Base-by-base conservation (phyloP, 92 coral and sea anemone genomes). In the Palythoa caribaeorum region DNA sequence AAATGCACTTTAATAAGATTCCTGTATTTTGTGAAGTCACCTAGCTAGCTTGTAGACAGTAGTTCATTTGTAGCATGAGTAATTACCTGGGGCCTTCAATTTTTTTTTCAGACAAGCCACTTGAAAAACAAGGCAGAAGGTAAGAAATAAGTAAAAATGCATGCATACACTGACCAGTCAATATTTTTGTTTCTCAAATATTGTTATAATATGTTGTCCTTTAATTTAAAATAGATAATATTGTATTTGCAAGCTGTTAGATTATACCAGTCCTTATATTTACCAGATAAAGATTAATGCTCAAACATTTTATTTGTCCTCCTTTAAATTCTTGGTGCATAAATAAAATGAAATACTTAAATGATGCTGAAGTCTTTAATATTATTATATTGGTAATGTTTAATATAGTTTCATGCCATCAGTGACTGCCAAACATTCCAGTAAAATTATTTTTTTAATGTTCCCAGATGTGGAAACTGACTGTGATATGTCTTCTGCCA, bases 381-480 rank as follows among this genome's bases (percentile, higher is more conserved):
- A 66, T 28, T 28, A 28, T 28, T 21, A 66, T 66, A 66, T 36
- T 21, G 38, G 72, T 66, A 5, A 66, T 66, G 19, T 21, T 66
- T 66, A 36, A n/a, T 66, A n/a, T n/a, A n/a, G 38, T n/a, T 66
- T 66, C 11, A 66, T 66, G 38, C 36, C 38, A 66, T 66, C 38
- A 66, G 72, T 17, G 72, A 5, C 72, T n/a, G 19, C 6, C 2
- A 66, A 66, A n/a, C 1, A 21, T 66, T n/a, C 35, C 72, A n/a
- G 8, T 66, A 66, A 66, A 66, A 66, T 66, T n/a, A 2, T 52
- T 28, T 28, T 66, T 66, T 66, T 66, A n/a, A 66, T 66, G 38
- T n/a, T 66, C 38, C 72, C 38, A 66, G 72, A 66, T 6, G 37
- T 17, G 72, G 72, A 66, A 66, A 36, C 72, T 66, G 72, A 66